phyloP scores from a whole-genome alignment of 2,797 vertebrate genomes.

The Pterois miles region DNA sequence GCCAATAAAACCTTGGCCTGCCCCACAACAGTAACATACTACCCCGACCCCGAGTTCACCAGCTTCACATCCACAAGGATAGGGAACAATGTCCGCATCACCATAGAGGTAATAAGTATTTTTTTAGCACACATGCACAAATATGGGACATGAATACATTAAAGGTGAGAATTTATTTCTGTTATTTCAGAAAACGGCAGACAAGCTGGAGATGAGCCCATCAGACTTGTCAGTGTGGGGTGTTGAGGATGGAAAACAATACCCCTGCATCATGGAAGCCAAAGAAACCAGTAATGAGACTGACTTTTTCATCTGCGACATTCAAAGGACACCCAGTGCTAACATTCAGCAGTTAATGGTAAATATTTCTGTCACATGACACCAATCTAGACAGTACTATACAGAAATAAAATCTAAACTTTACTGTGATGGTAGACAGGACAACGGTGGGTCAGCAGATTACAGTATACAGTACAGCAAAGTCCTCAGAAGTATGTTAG shows the following conservation, averaged over 20 bases:
- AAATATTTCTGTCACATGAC: neutral
- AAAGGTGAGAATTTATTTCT: neutral
- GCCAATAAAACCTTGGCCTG: constrained; percentile 82
- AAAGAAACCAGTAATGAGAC: constrained; percentile 51
- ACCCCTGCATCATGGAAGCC: constrained; percentile 62
- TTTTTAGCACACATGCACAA: rapidly evolving
- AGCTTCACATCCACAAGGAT: constrained; percentile 69
- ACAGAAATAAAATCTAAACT: too few relatives aligned
- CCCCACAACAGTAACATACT: constrained; percentile 75
- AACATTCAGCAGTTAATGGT: constrained; percentile 62
- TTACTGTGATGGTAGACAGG: too few relatives aligned
- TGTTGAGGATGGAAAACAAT: constrained; percentile 39
- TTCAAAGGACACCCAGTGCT: neutral
- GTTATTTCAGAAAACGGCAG: constrained; percentile 86
- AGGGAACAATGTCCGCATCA: constrained; percentile 32
- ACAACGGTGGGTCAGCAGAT: neutral
- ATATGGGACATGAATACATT: neutral
- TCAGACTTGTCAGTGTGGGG: constrained; percentile 84
- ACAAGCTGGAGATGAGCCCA: constrained; percentile 83
- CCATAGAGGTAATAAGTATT: constrained; percentile 66
- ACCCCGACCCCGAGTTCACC: constrained; percentile 87
- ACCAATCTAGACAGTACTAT: neutral
- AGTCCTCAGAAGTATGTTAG: neutral
- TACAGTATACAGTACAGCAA: too few relatives aligned
- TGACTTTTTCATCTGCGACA: constrained; percentile 67